phyloP scores from a whole-genome alignment of 1,140 invertebrate genomes.

The Nylanderia fulva region DNA sequence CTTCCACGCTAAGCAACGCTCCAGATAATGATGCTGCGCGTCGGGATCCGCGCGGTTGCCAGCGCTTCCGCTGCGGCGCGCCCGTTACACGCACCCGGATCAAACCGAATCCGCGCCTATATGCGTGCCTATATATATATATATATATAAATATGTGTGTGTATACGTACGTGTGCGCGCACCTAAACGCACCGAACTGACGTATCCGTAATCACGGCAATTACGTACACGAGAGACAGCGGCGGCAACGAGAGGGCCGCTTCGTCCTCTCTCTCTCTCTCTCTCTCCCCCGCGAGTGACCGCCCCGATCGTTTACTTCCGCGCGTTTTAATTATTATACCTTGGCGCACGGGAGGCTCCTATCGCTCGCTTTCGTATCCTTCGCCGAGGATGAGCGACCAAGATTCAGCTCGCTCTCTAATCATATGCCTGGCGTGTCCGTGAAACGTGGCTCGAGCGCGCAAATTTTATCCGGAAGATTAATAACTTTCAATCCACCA shows the following conservation, averaged over 20 bases:
- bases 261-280: constrained; percentile 4
- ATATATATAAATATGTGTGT: not conserved
- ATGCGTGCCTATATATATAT: not conserved
- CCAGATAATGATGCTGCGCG: constrained; percentile 76
- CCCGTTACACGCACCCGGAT: constrained; percentile 73
- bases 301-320: constrained; percentile 42
- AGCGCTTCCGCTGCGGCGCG: constrained; percentile 57
- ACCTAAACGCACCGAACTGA: constrained; percentile 71
- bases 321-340: constrained; percentile 69
- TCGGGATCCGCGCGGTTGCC: constrained; percentile 74
- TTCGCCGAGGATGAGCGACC: constrained; percentile 17
- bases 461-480: not conserved
- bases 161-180: constrained; percentile 35
- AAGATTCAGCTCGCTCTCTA: constrained; percentile 14
- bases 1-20: constrained; percentile 71
- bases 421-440: constrained; percentile 19
- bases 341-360: constrained; percentile 28
- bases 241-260: no score
- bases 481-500: not conserved
- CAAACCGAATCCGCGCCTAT: constrained; percentile 60
- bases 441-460: constrained; percentile 18
- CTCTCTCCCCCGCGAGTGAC: constrained; percentile 3
- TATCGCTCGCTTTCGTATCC: constrained; percentile 43
- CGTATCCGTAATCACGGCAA: constrained; percentile 74
- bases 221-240: constrained; percentile 70